Base-by-base conservation (phyloP, 2,113 vertebrate species). In the Nannobrachium achirus region DNA sequence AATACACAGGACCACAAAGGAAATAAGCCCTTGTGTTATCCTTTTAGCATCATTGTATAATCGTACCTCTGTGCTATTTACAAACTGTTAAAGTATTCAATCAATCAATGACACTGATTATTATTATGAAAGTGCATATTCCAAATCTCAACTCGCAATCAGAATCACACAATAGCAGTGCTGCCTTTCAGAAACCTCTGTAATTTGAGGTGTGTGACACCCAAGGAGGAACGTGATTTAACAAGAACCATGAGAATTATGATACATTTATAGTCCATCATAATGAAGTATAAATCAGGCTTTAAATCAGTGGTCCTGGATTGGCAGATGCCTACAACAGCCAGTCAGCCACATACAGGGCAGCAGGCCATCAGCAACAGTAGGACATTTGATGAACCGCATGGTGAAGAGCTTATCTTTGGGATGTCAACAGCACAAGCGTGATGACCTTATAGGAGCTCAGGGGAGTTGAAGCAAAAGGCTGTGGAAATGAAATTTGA, bases 231-330 rank as follows among this genome's bases (percentile, higher is more conserved):
- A 62, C 38, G 73, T 49, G 65, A 61, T 75, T 41, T 52, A 42
- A 48, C 16, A 86, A 85, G 84, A 79, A 75, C 68, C 83, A 82
- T 56, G 46, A 60, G 39, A 16, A 66, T 72, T 63, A 33, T 65
- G 38, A 25, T 25, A 25, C 2, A 25, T 4, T 25, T 4, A 25
- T 4, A 25, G 25, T 25, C 25, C 4, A 4, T 25, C 25, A 33
- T 33, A 33, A 33, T 33, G 25, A 33, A 33, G 25, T 33, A 33
- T 33, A 33, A 33, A 33, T 33, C 25, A 33, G 25, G 3, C 25
- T 33, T 33, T 15, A 56, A 64, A 41, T 52, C 50, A 50, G 40
- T 52, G 62, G 75, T 75, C 69, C 86, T 84, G 73, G 71, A 78
- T 60, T 38, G 63, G 53, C 13, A 13, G 11, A 13, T 13, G 20